Evolutionary conservation across 2,113 vertebrate genomes (phyloP), one percentile per base, ranked within the genome.

Genomic region (Megaptera novaeangliae): DNA sequence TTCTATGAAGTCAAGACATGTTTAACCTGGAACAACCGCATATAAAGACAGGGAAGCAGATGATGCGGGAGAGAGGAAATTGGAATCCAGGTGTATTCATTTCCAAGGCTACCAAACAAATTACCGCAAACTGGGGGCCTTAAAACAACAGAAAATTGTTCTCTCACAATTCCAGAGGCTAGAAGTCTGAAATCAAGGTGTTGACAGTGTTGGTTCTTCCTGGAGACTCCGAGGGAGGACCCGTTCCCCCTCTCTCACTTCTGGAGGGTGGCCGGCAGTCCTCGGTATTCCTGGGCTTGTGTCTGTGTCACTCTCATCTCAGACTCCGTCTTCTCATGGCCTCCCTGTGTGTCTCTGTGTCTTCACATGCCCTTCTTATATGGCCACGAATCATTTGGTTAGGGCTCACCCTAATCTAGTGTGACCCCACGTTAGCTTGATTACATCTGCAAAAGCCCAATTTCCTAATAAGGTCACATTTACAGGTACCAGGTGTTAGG

Each of bases 261-360:
- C 74, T 36, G 10, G 10, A n/a, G n/a, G 39, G 39, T n/a, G 9
- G n/a, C 83, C 1, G 0, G 27, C 5, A 2, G 25, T 23, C 44
- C 13, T 12, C 36, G 1, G 13, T 41, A 5, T 34, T 29, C 15
- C 20, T 57, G 20, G 4, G 12, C 68, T 46, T 61, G 7, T 52
- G 31, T 4, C 44, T 27, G 1, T 2, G 0, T 59, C n/a, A 46
- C 7, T 27, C 34, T 8, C 3, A 0, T 18, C 4, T 31, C 5
- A 61, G 57, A 18, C 21, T 84, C 31, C 18, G 0, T n/a, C 39
- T 29, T 68, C n/a, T 27, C 23, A 0, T 44, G 39, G 17, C 57
- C 29, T 59, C 4, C 2, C 41, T 0, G 0, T 8, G 27, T 13
- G 39, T 25, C 20, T 15, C 34, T 12, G 31, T 75, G 20, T 94